phyloP scores from a whole-genome alignment of 2,888 invertebrate species.

The Metellina segmentata region DNA sequence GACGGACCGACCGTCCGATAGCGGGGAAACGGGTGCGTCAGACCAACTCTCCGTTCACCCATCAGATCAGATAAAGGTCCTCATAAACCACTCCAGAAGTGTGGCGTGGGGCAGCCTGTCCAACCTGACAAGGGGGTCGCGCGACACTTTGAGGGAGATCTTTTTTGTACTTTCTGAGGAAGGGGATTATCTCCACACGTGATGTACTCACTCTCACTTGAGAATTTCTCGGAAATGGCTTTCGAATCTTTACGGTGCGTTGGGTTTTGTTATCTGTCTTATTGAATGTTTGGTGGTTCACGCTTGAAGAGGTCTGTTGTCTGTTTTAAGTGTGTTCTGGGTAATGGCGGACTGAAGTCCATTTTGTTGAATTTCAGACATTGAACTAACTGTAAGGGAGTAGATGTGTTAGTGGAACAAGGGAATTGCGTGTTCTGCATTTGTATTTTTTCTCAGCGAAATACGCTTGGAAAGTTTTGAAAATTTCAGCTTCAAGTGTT shows the following conservation, averaged over 20 bases:
- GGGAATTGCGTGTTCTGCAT: no score
- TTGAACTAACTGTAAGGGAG: no score
- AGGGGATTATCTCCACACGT: slow-evolving; percentile 28
- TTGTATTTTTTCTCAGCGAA: no score
- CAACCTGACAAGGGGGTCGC: background rate
- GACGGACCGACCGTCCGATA: background rate
- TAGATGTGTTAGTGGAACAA: no score
- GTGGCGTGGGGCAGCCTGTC: slow-evolving; percentile 9
- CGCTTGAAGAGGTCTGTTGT: no score
- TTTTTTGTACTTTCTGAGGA: background rate
- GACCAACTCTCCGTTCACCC: background rate
- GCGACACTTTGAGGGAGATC: slow-evolving; percentile 37
- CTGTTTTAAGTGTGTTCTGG: no score
- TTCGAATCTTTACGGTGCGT: slow-evolving; percentile 30
- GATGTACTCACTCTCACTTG: background rate
- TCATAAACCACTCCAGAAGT: slow-evolving; percentile 30
- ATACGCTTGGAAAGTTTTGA: no score
- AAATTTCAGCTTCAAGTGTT: no score
- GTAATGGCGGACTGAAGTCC: no score
- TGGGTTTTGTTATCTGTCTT: background rate
- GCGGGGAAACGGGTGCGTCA: background rate
- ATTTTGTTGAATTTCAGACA: no score
- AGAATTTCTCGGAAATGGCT: slow-evolving; percentile 23
- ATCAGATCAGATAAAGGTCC: slow-evolving; percentile 26
- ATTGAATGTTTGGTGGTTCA: no score